Evolutionary conservation across 2,888 invertebrate genomes (phyloP).

Genomic region (Andrena minutula): DNA sequence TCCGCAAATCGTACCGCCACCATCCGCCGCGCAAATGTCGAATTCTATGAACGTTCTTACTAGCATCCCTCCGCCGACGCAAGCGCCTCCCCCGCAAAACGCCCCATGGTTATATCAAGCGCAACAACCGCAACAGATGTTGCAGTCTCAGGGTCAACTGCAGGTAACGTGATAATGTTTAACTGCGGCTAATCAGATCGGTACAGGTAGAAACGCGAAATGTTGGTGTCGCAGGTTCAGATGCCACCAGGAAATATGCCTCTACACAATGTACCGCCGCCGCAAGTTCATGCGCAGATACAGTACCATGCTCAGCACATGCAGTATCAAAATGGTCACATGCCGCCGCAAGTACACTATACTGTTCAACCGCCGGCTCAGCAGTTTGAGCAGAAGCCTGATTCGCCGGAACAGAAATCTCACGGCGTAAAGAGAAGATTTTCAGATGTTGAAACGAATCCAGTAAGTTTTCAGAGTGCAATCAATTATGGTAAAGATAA

Average conservation of each 20-base stretch:
- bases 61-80: conserved; percentile 82
- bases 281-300: conserved; percentile 81
- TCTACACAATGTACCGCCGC: conserved; percentile 78
- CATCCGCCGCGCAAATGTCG: conserved; percentile 78
- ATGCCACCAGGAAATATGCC: conserved; percentile 76
- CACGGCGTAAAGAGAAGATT: conserved; percentile 83
- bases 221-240: conserved; percentile 68
- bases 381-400: conserved; percentile 80
- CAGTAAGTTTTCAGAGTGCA: conserved; percentile 71
- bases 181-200: not conserved
- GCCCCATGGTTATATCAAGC: conserved; percentile 83
- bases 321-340: conserved; percentile 83
- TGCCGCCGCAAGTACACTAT: conserved; percentile 82
- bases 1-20: conserved; percentile 83
- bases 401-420: conserved; percentile 80
- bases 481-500: not conserved
- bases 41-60: conserved; percentile 82
- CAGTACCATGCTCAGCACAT: conserved; percentile 82
- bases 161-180: conserved; percentile 71
- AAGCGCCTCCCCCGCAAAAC: conserved; percentile 79
- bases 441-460: conserved; percentile 81
- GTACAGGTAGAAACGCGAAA: not conserved
- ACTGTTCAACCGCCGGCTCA: conserved; percentile 80
- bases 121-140: conserved; percentile 77
- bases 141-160: conserved; percentile 78